Percentiles rank a stretch among this genome's conserved stretches.
Evolutionary conservation across 2,888 invertebrate species (phyloP).

Genomic region (Graphium colonna): DNA sequence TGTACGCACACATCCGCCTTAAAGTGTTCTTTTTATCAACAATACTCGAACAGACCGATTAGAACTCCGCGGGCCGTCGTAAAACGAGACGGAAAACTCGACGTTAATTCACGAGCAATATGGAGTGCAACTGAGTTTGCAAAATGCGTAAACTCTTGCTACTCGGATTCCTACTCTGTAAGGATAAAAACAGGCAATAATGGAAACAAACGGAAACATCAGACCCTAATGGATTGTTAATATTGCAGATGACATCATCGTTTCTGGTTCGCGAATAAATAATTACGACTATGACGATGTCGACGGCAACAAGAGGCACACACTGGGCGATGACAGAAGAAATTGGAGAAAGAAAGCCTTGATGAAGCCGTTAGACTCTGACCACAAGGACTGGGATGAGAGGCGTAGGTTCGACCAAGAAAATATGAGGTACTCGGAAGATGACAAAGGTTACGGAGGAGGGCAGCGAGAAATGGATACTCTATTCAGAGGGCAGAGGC

Average conservation of each 20-base stretch:
- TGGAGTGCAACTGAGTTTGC: constrained; percentile 24
- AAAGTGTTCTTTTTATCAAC: constrained; percentile 40
- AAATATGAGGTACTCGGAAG: constrained; percentile 48
- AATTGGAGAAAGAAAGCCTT: constrained; percentile 64
- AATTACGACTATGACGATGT: constrained; percentile 63
- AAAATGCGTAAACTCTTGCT: constrained; percentile 63
- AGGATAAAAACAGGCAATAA: constrained; percentile 34
- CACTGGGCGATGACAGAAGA: constrained; percentile 54
- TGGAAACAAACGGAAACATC: neutral
- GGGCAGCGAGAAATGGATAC: constrained; percentile 45
- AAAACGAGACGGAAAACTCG: constrained; percentile 42
- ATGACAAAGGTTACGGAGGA: constrained; percentile 41
- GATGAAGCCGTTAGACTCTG: constrained; percentile 44
- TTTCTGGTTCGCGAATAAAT: constrained; percentile 44
- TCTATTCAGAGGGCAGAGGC: constrained; percentile 42
- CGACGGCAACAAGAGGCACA: constrained; percentile 52
- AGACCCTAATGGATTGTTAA: constrained; percentile 15
- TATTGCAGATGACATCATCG: constrained; percentile 60
- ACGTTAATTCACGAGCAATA: constrained; percentile 35
- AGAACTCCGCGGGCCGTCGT: constrained; percentile 33
- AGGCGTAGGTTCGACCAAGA: constrained; percentile 52
- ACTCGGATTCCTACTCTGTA: constrained; percentile 64
- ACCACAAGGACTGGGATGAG: constrained; percentile 52
- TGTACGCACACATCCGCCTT: constrained; percentile 45
- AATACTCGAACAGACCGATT: constrained; percentile 41